Evolutionary conservation across 2,888 invertebrate species (phyloP), one percentile per base, ranked within the genome.

Genomic region (Melanargia galathea): DNA sequence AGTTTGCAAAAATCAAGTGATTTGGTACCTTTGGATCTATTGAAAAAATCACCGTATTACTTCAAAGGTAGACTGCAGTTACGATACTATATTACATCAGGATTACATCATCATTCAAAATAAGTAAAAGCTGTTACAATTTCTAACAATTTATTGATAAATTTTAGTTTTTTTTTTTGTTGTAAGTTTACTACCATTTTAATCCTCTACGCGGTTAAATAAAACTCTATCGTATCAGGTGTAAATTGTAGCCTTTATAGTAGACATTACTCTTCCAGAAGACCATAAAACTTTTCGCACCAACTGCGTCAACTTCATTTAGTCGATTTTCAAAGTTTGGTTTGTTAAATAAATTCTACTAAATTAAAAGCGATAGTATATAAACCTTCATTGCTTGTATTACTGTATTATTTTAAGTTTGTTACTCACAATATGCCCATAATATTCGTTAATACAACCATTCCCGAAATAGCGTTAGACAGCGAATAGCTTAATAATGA

Each of bases 261-360:
- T 38, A 16, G 18, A 38, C 54, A 30, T 63, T 55, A 43, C 54
- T 49, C 59, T 54, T 49, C 40, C 48, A 16, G 16, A 49, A 55
- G 30, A 30, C 55, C 18, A 63, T 63, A 63, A 60, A 63, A 49
- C 60, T 51, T 59, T 49, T 26, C 59, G 16, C 43, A 4, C 60
- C 18, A 60, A 60, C 63, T 55, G 55, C 63, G 60, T 49, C 55
- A 40, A 46, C 52, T 33, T 46, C 26, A 38, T 55, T 38, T 59
- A 10, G 18, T 33, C 59, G 55, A 55, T 60, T 60, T 49, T 51
- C 30, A 55, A 26, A 16, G 8, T 22, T 45, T 8, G n/a, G n/a
- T 6, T 35, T 55, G n/a, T 13, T 16, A 7, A n/a, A n/a, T n/a
- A n/a, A n/a, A n/a, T n/a, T n/a, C 3, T 3, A n/a, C n/a, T 40